Base-by-base conservation (phyloP, 2,888 invertebrate species). In the Cantharis nigra region DNA sequence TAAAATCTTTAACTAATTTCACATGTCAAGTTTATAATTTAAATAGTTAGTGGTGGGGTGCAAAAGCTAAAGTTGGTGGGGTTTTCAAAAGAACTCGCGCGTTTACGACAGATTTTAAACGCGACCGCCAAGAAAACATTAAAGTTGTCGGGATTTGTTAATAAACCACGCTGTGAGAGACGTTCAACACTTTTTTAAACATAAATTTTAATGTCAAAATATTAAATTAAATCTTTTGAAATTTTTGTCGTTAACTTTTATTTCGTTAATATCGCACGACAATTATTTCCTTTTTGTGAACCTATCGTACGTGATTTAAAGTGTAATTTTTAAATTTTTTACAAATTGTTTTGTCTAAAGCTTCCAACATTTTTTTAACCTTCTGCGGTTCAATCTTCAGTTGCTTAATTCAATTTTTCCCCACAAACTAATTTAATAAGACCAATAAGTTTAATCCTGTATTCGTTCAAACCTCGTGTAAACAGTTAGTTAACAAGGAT, bases 11-110 rank as follows among this genome's bases (percentile, higher is more conserved):
- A n/a, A n/a, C 49, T 16, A 71, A 20, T 71, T 71, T 49, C 64
- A 65, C 65, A 26, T 30, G 62, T 20, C 63, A 20, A 33, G 69
- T 62, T 71, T 72, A 67, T 70, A 77, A 72, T 77, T 73, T 64
- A 20, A 77, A 77, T 77, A 49, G 30, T 63, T 67, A 18, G 74
- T 71, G 28, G 77, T 77, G 77, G 77, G 77, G 74, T 69, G 26
- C 13, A 30, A 77, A 77, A 74, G 77, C 74, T 77, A 64, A 49
- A 67, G 7, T 26, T 23, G 26, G 77, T 70, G 77, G 77, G 77
- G 63, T 63, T 30, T 20, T 49, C 63, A 74, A 74, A 76, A 72
- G 69, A 74, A 67, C 26, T 33, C 72, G 64, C 16, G 49, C 23
- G 20, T 69, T 65, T 62, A 71, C 71, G 62, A 70, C 74, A 77